Base-by-base conservation (phyloP, 2,797 vertebrate species). In the Ctenosaura bakeri region DNA sequence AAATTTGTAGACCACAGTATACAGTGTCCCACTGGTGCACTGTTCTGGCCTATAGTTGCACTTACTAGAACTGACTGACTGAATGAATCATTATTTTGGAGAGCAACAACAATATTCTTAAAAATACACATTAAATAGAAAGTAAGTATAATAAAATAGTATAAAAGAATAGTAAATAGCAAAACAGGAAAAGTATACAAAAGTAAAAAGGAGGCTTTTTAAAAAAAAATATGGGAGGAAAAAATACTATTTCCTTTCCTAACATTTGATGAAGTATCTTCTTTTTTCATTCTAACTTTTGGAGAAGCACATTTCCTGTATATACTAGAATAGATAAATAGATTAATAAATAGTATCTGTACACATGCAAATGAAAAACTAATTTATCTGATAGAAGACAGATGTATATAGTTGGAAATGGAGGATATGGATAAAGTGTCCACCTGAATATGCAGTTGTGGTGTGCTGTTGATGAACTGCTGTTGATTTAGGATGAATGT, bases 301-400 rank as follows among this genome's bases (percentile, higher is more conserved):
- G 94, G 62, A 52, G 20, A 93, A 26, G 32, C 62, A 69, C 92
- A 76, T 92, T 92, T 95, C 88, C 81, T 94, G 86, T 90, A 94
- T 91, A 93, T 69, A 90, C 94, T 92, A 95, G 94, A 96, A 90
- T 93, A 94, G 91, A 95, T 93, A 94, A 96, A 90, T 93, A 94
- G 91, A 95, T 93, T 96, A 97, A 97, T 96, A 97, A 96, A 97
- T 97, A 92, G 93, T 97, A 95, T 97, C 97, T 97, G 95, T 96
- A 93, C 95, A 94, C 92, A 89, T 94, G 89, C 95, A 96, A 97
- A 92, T 89, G 97, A 97, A 97, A 91, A 95, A 97, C 94, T 95
- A 96, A 96, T 98, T 97, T 96, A 95, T 98, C 96, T 97, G 94
- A 92, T 96, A 93, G 92, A 90, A 96, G 96, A 95, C 96, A 96